These are phyloP conservation scores for Actinostola sp. DNA, from an alignment of 92 coral and sea anemone species.

Conservation along the genomic window DNA sequence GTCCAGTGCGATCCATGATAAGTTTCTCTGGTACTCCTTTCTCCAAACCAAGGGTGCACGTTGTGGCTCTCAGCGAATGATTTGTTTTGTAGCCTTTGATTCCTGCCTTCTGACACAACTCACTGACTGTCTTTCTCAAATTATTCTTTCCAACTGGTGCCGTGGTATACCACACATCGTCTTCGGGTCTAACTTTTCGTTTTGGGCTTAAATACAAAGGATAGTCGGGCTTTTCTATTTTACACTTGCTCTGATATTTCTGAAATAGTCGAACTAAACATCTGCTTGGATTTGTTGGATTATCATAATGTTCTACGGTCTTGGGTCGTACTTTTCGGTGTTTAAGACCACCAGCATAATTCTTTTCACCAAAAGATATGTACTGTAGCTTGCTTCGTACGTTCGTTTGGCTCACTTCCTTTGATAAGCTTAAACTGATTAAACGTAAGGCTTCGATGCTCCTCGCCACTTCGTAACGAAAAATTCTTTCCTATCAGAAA, in stretches of 20 bases:
- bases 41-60: conserved; percentile 27
- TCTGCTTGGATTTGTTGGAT: conserved; percentile 42
- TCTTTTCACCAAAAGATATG: conserved; percentile 47
- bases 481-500: background rate
- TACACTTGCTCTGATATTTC: too few species aligned
- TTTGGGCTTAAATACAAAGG: too few species aligned
- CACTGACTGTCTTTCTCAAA: conserved; percentile 8
- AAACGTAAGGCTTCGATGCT: conserved; percentile 50
- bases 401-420: conserved; percentile 12
- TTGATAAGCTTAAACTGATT: conserved; percentile 33
- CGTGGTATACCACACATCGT: too few species aligned
- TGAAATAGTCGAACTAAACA: too few species aligned
- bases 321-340: conserved; percentile 47
- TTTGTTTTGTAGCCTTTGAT: conserved; percentile 29
- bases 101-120: conserved; percentile 24
- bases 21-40: conserved; percentile 8
- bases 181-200: conserved; percentile 37
- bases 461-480: conserved; percentile 28
- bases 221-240: too few species aligned
- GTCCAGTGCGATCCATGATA: conserved; percentile 29
- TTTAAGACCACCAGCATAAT: conserved; percentile 50
- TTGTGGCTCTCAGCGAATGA: conserved; percentile 37
- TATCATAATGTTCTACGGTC: conserved; percentile 36
- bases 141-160: conserved; percentile 24
- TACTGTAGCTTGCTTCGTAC: conserved; percentile 10